These are phyloP conservation scores for Macrobrachium rosenbergii DNA, from an alignment of 1,140 invertebrate species.

Conservation along the genomic window DNA sequence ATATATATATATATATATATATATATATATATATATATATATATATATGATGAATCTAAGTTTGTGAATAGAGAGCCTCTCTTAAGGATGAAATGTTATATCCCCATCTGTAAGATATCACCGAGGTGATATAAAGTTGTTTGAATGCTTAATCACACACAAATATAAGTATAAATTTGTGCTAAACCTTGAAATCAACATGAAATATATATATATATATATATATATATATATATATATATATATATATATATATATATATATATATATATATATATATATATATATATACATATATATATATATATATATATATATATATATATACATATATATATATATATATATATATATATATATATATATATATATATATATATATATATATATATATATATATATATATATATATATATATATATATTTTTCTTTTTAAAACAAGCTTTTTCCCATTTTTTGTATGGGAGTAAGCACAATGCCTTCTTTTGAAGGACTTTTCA, in stretches of 20 bases:
- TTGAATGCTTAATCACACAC: too few species aligned
- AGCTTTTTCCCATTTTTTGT: too few species aligned
- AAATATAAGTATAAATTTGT: too few species aligned
- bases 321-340: constrained; percentile 29
- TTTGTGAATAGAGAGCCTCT: too few species aligned
- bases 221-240: constrained; percentile 17
- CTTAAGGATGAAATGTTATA: too few species aligned
- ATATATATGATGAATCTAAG: too few species aligned
- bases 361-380: constrained; percentile 17
- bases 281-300: constrained; percentile 9
- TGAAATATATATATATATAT: constrained; percentile 6
- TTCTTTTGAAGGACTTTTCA: too few species aligned
- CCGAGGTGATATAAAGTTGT: too few species aligned
- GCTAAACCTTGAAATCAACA: too few species aligned
- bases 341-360: constrained; percentile 36
- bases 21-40: constrained; percentile 11
- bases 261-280: constrained; percentile 27
- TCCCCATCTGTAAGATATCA: too few species aligned
- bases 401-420: constrained; percentile 15
- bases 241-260: constrained; percentile 35
- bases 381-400: constrained; percentile 2
- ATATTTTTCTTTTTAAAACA: too few species aligned
- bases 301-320: constrained; percentile 29
- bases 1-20: constrained; percentile 7
- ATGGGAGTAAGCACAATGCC: too few species aligned